Percentiles rank a stretch among this genome's conserved stretches.
Conservation (phyloP, 37 sponge, comb jelly and placozoan genomes). For the Aphrocallistes beatrix region DNA sequence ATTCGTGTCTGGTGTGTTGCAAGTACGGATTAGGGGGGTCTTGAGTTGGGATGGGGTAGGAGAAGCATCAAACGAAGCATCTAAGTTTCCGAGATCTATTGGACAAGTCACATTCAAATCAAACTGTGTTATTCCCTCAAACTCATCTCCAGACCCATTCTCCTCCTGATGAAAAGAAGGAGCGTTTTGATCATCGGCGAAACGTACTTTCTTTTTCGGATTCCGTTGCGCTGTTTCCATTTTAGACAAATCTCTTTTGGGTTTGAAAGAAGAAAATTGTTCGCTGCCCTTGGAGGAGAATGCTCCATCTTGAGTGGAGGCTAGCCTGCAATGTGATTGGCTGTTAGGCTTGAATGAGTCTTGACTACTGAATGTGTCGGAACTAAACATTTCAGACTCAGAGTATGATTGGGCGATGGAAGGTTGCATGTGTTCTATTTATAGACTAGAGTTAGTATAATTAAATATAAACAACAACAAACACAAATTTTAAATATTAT, state of each 20-base stretch:
- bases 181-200: not conserved
- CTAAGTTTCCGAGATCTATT: not conserved
- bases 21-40: too few relatives aligned
- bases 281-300: not conserved
- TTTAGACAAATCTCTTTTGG: not conserved
- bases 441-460: too few relatives aligned
- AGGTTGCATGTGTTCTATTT: not conserved
- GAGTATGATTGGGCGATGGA: not conserved
- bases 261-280: not conserved
- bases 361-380: not conserved
- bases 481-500: too few relatives aligned
- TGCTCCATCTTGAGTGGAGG: not conserved
- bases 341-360: not conserved
- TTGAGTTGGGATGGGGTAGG: too few relatives aligned
- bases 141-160: not conserved
- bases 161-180: not conserved
- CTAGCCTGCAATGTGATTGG: not conserved
- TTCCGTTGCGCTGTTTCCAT: not conserved
- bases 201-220: not conserved
- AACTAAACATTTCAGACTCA: not conserved
- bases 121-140: not conserved
- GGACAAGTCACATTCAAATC: slow-evolving; percentile 1
- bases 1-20: too few relatives aligned
- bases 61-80: not conserved
- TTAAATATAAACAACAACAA: too few relatives aligned